Percentiles rank a stretch among this genome's conserved stretches.
These are phyloP conservation scores for Tapirus terrestris DNA, from an alignment of 2,113 vertebrate genomes.

Conservation along the genomic window DNA sequence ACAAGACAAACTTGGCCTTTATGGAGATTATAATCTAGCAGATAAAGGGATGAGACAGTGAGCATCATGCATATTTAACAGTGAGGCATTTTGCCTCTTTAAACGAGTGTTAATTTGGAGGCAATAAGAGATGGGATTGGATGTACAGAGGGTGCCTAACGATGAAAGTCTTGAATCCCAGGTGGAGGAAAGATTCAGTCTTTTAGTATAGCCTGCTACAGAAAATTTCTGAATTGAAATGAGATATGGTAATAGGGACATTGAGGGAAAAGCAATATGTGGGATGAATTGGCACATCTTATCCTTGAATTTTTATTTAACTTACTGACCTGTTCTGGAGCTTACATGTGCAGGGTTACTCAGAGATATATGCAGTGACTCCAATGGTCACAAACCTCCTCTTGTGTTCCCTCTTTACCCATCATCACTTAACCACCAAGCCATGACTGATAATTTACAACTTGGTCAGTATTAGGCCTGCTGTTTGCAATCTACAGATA, in stretches of 20 bases:
- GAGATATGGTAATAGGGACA: neutral
- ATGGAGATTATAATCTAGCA: neutral
- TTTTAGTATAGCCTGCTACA: neutral
- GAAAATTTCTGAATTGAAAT: neutral
- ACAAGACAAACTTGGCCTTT: neutral
- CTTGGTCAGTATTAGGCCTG: constrained; percentile 16
- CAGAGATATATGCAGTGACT: neutral
- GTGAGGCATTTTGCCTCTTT: neutral
- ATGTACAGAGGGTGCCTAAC: neutral
- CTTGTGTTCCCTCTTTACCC: neutral
- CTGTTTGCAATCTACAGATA: constrained; percentile 72
- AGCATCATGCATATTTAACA: neutral
- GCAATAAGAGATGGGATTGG: neutral
- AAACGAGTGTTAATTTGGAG: neutral
- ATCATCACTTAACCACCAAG: constrained; percentile 3
- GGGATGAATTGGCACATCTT: neutral
- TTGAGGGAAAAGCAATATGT: neutral
- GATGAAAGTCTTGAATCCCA: neutral
- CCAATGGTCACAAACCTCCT: neutral
- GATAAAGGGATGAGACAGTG: neutral
- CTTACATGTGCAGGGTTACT: constrained; percentile 31
- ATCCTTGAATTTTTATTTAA: constrained; percentile 6
- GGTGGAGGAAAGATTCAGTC: neutral
- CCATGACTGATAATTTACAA: constrained; percentile 61
- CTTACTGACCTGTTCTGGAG: neutral